Percentiles rank a stretch among this genome's conserved stretches.
Evolutionary conservation across 1,140 invertebrate species (phyloP).

Genomic region (Popillia japonica): DNA sequence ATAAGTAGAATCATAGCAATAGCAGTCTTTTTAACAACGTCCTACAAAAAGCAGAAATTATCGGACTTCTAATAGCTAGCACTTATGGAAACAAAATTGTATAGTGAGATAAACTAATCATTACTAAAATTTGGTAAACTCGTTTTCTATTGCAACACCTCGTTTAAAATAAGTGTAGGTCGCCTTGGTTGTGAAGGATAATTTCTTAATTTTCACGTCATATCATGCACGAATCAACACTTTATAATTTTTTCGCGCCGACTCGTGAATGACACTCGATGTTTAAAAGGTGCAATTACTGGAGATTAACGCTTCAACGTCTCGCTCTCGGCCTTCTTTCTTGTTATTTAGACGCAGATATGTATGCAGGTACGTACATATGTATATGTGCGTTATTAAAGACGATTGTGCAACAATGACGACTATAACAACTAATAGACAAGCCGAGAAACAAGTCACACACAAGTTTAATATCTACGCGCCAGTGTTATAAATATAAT

Average conservation of each 20-base stretch:
- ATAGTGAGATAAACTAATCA: background rate
- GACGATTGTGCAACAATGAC: background rate
- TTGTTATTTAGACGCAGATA: background rate
- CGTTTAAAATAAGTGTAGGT: background rate
- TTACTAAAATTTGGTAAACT: background rate
- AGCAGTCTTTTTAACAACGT: too few relatives aligned
- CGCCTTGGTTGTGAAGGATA: background rate
- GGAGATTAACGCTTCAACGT: background rate
- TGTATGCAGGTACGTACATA: background rate
- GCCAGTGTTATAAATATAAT: background rate
- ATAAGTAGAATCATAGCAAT: too few relatives aligned
- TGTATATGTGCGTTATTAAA: background rate
- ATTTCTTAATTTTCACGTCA: constrained; percentile 6
- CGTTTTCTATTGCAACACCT: background rate
- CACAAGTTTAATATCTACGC: background rate
- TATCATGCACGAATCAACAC: background rate
- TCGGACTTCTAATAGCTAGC: too few relatives aligned
- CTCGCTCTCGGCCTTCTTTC: background rate
- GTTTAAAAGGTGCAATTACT: background rate
- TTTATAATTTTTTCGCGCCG: background rate
- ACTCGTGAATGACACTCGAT: background rate
- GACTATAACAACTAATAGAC: background rate
- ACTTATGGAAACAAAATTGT: too few relatives aligned
- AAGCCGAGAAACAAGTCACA: background rate
- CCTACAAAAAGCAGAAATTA: too few relatives aligned